phyloP scores from a whole-genome alignment of 2,888 invertebrate genomes.

The Cinara cedri region DNA sequence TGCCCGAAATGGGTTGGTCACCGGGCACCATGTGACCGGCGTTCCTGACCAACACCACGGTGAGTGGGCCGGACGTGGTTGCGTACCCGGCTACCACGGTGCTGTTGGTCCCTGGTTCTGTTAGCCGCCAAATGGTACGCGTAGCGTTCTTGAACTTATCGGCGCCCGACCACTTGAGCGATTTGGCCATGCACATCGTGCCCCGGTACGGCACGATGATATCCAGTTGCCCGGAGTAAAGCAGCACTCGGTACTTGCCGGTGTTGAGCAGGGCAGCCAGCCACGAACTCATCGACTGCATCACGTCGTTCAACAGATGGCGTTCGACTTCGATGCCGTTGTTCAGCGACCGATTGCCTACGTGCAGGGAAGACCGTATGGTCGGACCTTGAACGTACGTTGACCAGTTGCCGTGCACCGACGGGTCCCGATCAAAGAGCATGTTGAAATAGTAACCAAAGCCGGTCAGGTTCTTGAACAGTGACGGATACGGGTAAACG shows the following conservation, averaged over 20 bases:
- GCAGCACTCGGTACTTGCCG: slow-evolving; percentile 71
- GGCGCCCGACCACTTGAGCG: slow-evolving; percentile 73
- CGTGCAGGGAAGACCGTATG: slow-evolving; percentile 72
- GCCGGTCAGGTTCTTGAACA: slow-evolving; percentile 78
- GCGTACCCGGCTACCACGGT: slow-evolving; percentile 77
- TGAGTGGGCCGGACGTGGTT: slow-evolving; percentile 74
- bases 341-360: slow-evolving; percentile 76
- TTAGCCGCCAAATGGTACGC: slow-evolving; percentile 71
- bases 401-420: slow-evolving; percentile 61
- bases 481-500: slow-evolving; percentile 64
- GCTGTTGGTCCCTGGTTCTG: slow-evolving; percentile 61
- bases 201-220: slow-evolving; percentile 88
- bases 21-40: slow-evolving; percentile 84
- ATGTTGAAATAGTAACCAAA: slow-evolving; percentile 76
- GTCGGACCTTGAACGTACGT: slow-evolving; percentile 58
- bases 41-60: slow-evolving; percentile 76
- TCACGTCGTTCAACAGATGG: slow-evolving; percentile 76
- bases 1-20: slow-evolving; percentile 79
- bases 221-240: slow-evolving; percentile 91
- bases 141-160: slow-evolving; percentile 72
- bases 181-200: slow-evolving; percentile 78
- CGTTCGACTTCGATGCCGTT: slow-evolving; percentile 72
- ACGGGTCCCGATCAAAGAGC: slow-evolving; percentile 66
- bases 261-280: slow-evolving; percentile 71
- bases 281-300: slow-evolving; percentile 80